Evolutionary conservation across 2,888 invertebrate species (phyloP).

Genomic region (Orchesellides sinensis): DNA sequence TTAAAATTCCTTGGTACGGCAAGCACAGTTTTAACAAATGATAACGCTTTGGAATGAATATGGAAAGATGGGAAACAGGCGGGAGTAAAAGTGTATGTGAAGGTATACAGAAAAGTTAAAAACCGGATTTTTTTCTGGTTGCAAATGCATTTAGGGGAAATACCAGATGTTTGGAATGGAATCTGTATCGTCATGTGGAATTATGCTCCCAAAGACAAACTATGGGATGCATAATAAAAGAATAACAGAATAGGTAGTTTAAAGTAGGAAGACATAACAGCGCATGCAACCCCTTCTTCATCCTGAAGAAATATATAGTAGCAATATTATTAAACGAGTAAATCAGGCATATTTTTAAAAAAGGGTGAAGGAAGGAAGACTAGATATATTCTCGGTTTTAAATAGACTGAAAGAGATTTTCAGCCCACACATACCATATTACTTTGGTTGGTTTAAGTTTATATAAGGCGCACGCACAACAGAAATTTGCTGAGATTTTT

Average conservation of each 20-base stretch:
- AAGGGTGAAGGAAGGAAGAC: conserved; percentile 8
- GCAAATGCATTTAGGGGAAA: conserved; percentile 27
- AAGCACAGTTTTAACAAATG: conserved; percentile 49
- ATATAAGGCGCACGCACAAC: background rate
- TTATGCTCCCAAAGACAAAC: too few relatives aligned
- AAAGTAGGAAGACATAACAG: too few relatives aligned
- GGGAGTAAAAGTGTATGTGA: background rate
- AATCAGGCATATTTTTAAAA: background rate
- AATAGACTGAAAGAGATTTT: conserved; percentile 3
- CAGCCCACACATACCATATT: background rate
- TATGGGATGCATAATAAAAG: background rate
- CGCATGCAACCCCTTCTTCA: background rate
- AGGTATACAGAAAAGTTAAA: conserved; percentile 3
- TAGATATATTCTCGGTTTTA: background rate
- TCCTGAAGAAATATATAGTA: background rate
- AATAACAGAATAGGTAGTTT: background rate
- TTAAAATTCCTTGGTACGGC: conserved; percentile 37
- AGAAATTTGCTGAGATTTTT: conserved; percentile 24
- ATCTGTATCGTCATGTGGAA: conserved; percentile 1
- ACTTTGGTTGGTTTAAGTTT: conserved; percentile 27
- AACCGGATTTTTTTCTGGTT: conserved; percentile 5
- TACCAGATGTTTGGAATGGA: conserved; percentile 62
- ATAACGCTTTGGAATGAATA: conserved; percentile 52
- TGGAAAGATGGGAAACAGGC: conserved; percentile 40
- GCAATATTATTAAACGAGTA: conserved; percentile 32